Conservation (phyloP, 2,888 invertebrate species). For the Drosophila sordidula region DNA sequence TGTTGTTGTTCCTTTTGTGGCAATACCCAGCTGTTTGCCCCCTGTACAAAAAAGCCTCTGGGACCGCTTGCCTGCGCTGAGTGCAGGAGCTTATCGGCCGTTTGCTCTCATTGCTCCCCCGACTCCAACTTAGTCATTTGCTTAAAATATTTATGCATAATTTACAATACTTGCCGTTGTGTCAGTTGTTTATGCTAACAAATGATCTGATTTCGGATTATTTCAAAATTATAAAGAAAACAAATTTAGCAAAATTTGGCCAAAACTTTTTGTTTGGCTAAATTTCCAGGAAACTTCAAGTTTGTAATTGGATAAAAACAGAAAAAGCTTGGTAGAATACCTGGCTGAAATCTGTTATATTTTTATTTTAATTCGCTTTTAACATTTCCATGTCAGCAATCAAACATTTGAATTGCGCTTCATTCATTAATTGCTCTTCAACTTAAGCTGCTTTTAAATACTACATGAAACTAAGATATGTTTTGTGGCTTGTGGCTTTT, state of each 20-base stretch:
- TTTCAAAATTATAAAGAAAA: background rate
- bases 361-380: background rate
- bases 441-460: conserved; percentile 5
- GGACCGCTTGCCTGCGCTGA: conserved; percentile 13
- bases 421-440: too few relatives aligned
- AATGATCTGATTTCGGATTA: conserved; percentile 1
- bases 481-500: background rate
- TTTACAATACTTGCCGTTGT: conserved; percentile 26
- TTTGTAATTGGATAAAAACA: too few relatives aligned
- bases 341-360: background rate
- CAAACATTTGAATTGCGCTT: too few relatives aligned
- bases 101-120: conserved; percentile 26
- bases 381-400: background rate
- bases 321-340: background rate
- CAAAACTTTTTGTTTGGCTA: too few relatives aligned
- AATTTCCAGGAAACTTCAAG: too few relatives aligned
- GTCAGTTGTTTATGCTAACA: conserved; percentile 18
- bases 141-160: conserved; percentile 39
- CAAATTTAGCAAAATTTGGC: conserved; percentile 2
- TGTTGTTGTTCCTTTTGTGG: conserved; percentile 30
- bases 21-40: conserved; percentile 27
- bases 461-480: too few relatives aligned
- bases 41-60: conserved; percentile 5
- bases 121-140: conserved; percentile 31
- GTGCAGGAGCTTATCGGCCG: conserved; percentile 15